These are phyloP conservation scores for Sebastes oblongus DNA, from an alignment of 2,797 vertebrate genomes.

Conservation along the genomic window DNA sequence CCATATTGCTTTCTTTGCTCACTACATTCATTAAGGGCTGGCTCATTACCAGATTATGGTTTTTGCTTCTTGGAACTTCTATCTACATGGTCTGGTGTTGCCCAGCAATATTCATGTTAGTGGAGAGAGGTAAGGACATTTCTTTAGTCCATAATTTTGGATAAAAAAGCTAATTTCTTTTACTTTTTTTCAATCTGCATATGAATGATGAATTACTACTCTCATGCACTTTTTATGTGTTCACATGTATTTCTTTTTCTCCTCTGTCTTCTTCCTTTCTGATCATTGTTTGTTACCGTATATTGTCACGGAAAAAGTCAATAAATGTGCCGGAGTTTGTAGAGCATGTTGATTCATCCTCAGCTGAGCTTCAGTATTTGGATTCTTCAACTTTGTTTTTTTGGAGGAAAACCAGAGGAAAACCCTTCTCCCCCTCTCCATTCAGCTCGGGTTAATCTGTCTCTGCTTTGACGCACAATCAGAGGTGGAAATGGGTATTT, in stretches of 20 bases:
- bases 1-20: not conserved
- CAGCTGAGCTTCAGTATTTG: not conserved
- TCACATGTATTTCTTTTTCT: fast-evolving
- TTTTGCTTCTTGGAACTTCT: not conserved
- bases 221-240: not conserved
- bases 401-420: not conserved
- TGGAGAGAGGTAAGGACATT: too few species aligned
- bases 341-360: not conserved
- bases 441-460: conserved; percentile 12
- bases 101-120: not conserved
- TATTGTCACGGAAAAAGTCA: not conserved
- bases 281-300: not conserved
- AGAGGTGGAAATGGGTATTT: conserved; percentile 68
- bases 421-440: not conserved
- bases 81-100: not conserved
- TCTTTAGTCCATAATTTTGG: not conserved
- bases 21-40: not conserved
- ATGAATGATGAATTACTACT: not conserved
- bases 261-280: not conserved
- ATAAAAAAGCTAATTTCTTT: too few species aligned
- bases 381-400: not conserved
- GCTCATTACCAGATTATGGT: not conserved
- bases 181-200: not conserved
- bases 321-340: not conserved
- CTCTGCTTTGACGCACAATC: conserved; percentile 41